These are phyloP conservation scores for Onychostruthus taczanowskii DNA, from an alignment of 2,113 vertebrate species.

Conservation along the genomic window DNA sequence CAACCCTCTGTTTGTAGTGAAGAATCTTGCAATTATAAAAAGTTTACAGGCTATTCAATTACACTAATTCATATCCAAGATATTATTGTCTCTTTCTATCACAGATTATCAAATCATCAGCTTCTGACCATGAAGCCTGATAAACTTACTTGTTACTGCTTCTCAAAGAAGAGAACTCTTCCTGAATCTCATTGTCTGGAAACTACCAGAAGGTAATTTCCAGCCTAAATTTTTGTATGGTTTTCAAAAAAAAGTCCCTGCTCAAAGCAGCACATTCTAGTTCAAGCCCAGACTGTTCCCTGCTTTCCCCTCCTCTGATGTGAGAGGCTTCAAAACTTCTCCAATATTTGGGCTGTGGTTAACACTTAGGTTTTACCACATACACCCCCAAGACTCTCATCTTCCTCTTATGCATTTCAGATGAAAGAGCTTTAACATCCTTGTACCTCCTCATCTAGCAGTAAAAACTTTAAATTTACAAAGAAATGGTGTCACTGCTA, in stretches of 20 bases:
- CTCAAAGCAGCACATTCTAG: conserved; percentile 46
- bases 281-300: conserved; percentile 40
- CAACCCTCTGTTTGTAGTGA: neutral
- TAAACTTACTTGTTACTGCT: neutral
- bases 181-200: neutral
- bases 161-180: neutral
- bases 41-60: neutral
- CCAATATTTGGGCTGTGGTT: neutral
- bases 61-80: neutral
- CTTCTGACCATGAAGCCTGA: neutral
- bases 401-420: neutral
- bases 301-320: neutral
- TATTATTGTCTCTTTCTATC: neutral
- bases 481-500: neutral
- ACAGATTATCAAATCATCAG: neutral
- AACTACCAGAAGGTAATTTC: conserved; percentile 56
- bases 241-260: conserved; percentile 57
- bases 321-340: neutral
- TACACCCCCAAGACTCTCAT: neutral
- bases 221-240: conserved; percentile 15
- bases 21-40: neutral
- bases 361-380: neutral
- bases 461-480: neutral
- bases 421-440: neutral
- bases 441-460: neutral